Base-by-base conservation (phyloP, 2,797 vertebrate species). In the Anguilla obscura region DNA sequence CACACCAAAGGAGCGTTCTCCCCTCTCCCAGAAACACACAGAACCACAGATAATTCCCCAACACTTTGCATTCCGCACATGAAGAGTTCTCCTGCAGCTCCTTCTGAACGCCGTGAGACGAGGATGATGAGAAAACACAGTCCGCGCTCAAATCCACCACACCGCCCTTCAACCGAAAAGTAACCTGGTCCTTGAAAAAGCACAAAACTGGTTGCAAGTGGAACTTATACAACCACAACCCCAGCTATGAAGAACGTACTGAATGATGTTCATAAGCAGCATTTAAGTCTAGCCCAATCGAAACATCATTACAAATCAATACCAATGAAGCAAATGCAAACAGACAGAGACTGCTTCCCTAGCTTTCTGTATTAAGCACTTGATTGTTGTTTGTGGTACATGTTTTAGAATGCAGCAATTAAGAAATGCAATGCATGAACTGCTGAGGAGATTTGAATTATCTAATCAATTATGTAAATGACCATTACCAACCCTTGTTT, bases 41-140 rank as follows among this genome's bases (percentile, higher is more conserved):
- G 92, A 93, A 94, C 90, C 92, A 90, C 88, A 91, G 95, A 93
- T 94, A 91, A 94, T 91, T 94, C 93, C 88, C 88, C 86, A 93
- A 91, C 92, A 89, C 90, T 94, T 90, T 90, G 91, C 90, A 93
- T 91, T 94, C 91, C 90, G 74, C 87, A 85, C 63, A 86, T 4
- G 56, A 16, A 58, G 89, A 90, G 87, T 90, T 90, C 90, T 91
- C 36, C 89, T 89, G 91, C 60, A 86, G 90, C 89, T 88, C 87
- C 83, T 36, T 40, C 4, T 4, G 27, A 45, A 85, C 85, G 89
- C 85, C 85, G 76, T 86, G 80, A 86, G 90, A 85, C 88, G 87
- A 48, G 69, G 89, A 86, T 50, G 83, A 74, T 89, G 86, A 87
- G 86, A 88, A 89, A 87, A 87, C 88, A 14, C 71, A 33, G 63